Percentiles rank a stretch among this genome's conserved stretches.
Conservation (phyloP, 2,888 invertebrate species). For the Phortica magna region DNA sequence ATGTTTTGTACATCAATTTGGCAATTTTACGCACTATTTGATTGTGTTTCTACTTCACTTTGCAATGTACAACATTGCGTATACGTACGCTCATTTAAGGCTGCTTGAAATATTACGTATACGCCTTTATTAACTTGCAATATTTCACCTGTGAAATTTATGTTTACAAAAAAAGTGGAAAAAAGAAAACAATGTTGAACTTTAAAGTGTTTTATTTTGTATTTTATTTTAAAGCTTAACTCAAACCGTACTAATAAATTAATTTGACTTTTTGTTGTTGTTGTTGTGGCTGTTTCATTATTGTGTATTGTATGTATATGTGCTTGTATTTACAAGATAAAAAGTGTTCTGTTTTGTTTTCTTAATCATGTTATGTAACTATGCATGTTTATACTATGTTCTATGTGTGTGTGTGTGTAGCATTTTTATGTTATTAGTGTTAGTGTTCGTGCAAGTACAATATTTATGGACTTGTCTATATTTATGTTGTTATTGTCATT, state of each 20-base stretch:
- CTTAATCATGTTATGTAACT: neutral
- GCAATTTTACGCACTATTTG: slow-evolving; percentile 18
- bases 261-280: slow-evolving; percentile 31
- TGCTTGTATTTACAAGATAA: slow-evolving; percentile 22
- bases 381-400: slow-evolving; percentile 21
- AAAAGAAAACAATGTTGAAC: neutral
- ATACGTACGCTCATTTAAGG: slow-evolving; percentile 55
- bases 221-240: slow-evolving; percentile 17
- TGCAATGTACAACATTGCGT: slow-evolving; percentile 64
- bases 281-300: neutral
- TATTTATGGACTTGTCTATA: slow-evolving; percentile 1
- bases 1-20: slow-evolving; percentile 63
- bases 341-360: neutral
- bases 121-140: no score
- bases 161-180: neutral
- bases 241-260: slow-evolving; percentile 30
- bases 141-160: neutral
- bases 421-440: neutral
- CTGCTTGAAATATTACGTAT: neutral
- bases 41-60: slow-evolving; percentile 49
- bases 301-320: slow-evolving; percentile 27
- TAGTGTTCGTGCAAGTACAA: slow-evolving; percentile 4
- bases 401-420: slow-evolving; percentile 38
- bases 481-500: neutral
- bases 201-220: slow-evolving; percentile 8